Conservation (phyloP, 2,888 invertebrate species). For the Ceratothoa steindachneri region DNA sequence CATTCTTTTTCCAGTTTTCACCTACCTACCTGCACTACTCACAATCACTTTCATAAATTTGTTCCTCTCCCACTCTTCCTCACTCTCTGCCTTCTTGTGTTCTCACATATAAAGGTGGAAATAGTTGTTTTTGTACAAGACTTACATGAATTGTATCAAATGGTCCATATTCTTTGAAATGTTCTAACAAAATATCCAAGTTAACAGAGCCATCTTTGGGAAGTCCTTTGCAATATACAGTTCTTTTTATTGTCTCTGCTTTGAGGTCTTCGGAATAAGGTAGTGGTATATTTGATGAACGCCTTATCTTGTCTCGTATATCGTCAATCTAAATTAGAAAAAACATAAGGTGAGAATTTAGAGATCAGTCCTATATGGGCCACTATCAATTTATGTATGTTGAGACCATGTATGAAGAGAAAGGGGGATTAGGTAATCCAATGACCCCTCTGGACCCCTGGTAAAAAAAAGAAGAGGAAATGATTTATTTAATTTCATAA, state of each 20-base stretch:
- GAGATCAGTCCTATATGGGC: too few relatives aligned
- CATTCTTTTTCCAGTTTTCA: too few relatives aligned
- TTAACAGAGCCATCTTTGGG: constrained; percentile 61
- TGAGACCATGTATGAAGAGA: too few relatives aligned
- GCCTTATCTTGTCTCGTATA: constrained; percentile 67
- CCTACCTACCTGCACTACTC: neutral
- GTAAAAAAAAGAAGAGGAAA: too few relatives aligned
- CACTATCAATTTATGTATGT: too few relatives aligned
- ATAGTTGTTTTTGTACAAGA: too few relatives aligned
- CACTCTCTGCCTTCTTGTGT: too few relatives aligned
- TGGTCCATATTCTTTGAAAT: constrained; percentile 66
- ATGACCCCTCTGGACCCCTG: too few relatives aligned
- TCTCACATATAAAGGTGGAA: too few relatives aligned
- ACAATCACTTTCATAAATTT: too few relatives aligned
- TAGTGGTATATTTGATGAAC: constrained; percentile 68
- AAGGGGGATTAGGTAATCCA: too few relatives aligned
- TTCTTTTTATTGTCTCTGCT: constrained; percentile 69
- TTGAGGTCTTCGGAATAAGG: constrained; percentile 80
- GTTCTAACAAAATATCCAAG: constrained; percentile 69
- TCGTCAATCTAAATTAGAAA: constrained; percentile 57
- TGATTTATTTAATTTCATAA: too few relatives aligned
- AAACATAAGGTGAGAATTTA: constrained; percentile 16
- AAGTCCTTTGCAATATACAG: constrained; percentile 85
- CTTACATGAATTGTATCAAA: constrained; percentile 62
- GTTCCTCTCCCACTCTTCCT: neutral